Evolutionary conservation across 1,140 invertebrate genomes (phyloP), one percentile per base, ranked within the genome.

Genomic region (Drosophila lacertosa): DNA sequence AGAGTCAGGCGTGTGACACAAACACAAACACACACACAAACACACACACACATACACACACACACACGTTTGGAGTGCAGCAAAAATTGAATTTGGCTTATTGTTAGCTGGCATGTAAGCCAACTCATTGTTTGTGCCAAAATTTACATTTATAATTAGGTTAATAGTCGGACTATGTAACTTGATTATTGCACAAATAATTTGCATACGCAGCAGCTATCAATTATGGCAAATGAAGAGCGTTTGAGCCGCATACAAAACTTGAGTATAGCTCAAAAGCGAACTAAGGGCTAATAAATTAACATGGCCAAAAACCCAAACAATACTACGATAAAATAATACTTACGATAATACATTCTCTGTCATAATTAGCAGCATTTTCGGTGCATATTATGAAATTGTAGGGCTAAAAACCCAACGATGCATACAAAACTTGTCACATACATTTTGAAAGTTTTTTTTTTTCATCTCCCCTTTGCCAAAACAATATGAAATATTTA

Each of bases 111-210:
- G 16, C 29, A n/a, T 29, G 22, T 59, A 44, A 44, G 54, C 26
- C 35, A 26, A 58, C 62, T 77, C 69, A 82, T 83, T 83, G 79
- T 83, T 82, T 81, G 64, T 35, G 39, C 48, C 62, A 81, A 80
- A 81, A 84, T 86, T 84, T 86, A 50, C 81, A 86, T 84, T 74
- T 81, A 77, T 84, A 84, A 84, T 84, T 86, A 86, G 77, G 81
- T 84, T 84, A 84, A 81, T 84, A 86, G 82, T 84, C 68, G 62
- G 74, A 74, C 81, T 77, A 67, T 63, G 58, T 63, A 64, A 84
- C 73, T 86, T 84, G 74, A 86, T 84, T 84, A 86, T 81, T 64
- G 66, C 73, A 29, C 48, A 58, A 62, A 65, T 45, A 81, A 86
- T 86, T 84, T 84, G 81, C 77, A 84, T 84, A 86, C 60, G 51